phyloP scores from a whole-genome alignment of 92 coral and sea anemone genomes.

The Plumapathes pennacea region DNA sequence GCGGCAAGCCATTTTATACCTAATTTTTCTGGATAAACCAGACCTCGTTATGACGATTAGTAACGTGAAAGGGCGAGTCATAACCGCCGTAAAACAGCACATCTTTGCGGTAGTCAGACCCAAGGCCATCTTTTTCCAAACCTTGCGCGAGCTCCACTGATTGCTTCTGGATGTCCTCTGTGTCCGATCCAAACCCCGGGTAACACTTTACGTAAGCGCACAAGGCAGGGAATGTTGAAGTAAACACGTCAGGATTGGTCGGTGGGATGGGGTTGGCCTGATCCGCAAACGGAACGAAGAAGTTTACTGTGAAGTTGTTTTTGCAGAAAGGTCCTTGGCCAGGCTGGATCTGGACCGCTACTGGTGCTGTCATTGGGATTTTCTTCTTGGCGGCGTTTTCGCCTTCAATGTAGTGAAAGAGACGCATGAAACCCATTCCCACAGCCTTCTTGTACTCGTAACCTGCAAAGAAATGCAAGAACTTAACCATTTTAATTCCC shows the following conservation, averaged over 20 bases:
- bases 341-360: slow-evolving; percentile 59
- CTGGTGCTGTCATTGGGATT: slow-evolving; percentile 82
- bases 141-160: slow-evolving; percentile 50
- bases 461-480: slow-evolving; percentile 15
- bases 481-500: not conserved
- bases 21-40: slow-evolving; percentile 67
- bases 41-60: slow-evolving; percentile 75
- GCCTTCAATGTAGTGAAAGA: slow-evolving; percentile 71
- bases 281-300: slow-evolving; percentile 68
- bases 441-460: slow-evolving; percentile 57
- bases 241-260: slow-evolving; percentile 42
- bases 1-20: too few relatives aligned
- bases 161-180: slow-evolving; percentile 24
- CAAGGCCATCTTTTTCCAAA: slow-evolving; percentile 65
- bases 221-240: slow-evolving; percentile 36
- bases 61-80: slow-evolving; percentile 63
- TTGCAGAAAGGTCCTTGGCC: slow-evolving; percentile 80
- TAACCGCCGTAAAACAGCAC: slow-evolving; percentile 64
- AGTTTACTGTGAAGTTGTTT: slow-evolving; percentile 71
- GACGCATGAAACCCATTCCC: slow-evolving; percentile 61
- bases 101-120: slow-evolving; percentile 54
- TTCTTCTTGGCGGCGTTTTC: slow-evolving; percentile 44
- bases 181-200: slow-evolving; percentile 52
- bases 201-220: slow-evolving; percentile 60
- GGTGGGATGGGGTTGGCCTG: slow-evolving; percentile 68